phyloP scores from a whole-genome alignment of 2,888 invertebrate species.

The Rhaphigaster nebulosa region DNA sequence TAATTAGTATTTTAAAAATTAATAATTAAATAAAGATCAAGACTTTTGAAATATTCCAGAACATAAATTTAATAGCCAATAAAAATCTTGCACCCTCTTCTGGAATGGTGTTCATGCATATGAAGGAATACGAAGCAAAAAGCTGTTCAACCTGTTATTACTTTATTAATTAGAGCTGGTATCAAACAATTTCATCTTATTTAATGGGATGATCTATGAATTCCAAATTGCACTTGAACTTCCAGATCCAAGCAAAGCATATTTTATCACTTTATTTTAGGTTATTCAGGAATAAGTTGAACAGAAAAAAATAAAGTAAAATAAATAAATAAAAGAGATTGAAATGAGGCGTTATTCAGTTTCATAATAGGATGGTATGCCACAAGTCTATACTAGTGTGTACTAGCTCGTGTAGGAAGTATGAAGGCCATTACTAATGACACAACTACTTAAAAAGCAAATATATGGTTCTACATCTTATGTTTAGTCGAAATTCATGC shows the following conservation, averaged over 20 bases:
- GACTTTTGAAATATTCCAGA: not conserved
- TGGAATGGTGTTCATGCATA: too few relatives aligned
- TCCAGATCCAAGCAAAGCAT: too few relatives aligned
- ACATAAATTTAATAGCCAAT: not conserved
- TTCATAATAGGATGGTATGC: not conserved
- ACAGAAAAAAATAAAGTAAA: too few relatives aligned
- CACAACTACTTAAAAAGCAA: not conserved
- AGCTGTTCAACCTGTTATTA: not conserved
- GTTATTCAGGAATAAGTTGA: too few relatives aligned
- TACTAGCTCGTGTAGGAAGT: not conserved
- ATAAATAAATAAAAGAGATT: not conserved
- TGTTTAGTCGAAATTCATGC: too few relatives aligned
- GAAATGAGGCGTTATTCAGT: not conserved
- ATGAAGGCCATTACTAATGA: not conserved
- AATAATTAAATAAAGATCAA: not conserved
- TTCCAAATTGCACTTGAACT: too few relatives aligned
- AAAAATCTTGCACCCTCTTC: too few relatives aligned
- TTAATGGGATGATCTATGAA: too few relatives aligned
- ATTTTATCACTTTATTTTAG: too few relatives aligned
- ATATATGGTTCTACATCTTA: not conserved
- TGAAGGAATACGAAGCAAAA: too few relatives aligned
- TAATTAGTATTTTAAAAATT: not conserved
- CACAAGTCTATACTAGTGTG: not conserved
- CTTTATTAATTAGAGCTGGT: not conserved
- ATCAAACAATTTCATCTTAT: not conserved